Base-by-base conservation (phyloP, 2,113 vertebrate species). In the Corythoichthys haematopterus region DNA sequence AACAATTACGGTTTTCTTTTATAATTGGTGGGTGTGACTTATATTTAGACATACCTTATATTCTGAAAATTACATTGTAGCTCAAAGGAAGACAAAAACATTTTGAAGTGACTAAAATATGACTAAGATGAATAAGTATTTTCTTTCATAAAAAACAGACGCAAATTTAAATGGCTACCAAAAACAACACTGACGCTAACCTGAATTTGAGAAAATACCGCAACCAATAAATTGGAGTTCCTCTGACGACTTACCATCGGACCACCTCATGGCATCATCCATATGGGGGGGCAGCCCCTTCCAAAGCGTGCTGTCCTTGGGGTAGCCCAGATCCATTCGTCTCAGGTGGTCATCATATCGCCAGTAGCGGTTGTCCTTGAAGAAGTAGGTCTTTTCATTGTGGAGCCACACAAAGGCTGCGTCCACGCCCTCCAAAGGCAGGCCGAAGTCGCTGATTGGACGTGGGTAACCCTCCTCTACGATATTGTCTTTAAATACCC, bases 231-330 rank as follows among this genome's bases (percentile, higher is more conserved):
- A 16, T 38, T 16, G 45, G 37, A 1, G 0, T 48, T 58, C 57
- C 28, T 1, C 37, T 3, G 9, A 3, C 38, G 0, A 46, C 95
- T 93, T 80, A 99, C 97, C 94, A 1, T 98, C 96, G 2, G 94
- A 96, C 97, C 97, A 99, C 66, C 93, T 91, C 92, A 96, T 98
- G 85, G 93, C 95, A 2, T 95, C 96, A 0, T 99, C 97, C 65
- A 98, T 81, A 0, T 88, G 69, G 15, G 91, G 81, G 0, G 96
- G 96, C 73, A 98, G 82, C n/a, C 96, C 97, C 78, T 94, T 95
- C 97, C 97, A 99, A 4, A 90, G 87, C 9, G 81, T 65, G 40
- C 87, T 92, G 71, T 93, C 94, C 57, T 94, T 94, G 0, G 97
- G 97, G 84, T 95, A 98, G 4, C 94, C 96, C 0, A 84, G 87